Percentiles rank a stretch among this genome's conserved stretches.
phyloP scores from a whole-genome alignment of 2,113 vertebrate genomes.

The Ardeotis arabs region DNA sequence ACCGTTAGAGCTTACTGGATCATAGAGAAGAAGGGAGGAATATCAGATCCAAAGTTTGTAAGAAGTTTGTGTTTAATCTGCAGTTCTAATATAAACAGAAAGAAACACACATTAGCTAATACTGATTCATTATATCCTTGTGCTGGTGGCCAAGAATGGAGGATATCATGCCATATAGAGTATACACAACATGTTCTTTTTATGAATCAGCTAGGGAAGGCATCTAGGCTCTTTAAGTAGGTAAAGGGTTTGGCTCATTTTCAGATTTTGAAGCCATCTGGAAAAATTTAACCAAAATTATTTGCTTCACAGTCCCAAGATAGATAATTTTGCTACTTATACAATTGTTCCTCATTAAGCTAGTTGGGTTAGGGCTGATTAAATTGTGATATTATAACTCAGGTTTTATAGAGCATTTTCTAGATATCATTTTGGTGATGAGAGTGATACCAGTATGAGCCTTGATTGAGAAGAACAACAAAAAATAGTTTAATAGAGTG shows the following conservation, averaged over 20 bases:
- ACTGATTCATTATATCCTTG: slow-evolving; percentile 31
- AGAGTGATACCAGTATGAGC: background rate
- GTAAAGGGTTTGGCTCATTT: slow-evolving; percentile 65
- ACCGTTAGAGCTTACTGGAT: background rate
- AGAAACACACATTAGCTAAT: background rate
- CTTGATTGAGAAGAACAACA: background rate
- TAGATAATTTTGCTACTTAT: slow-evolving; percentile 79
- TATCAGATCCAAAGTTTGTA: background rate
- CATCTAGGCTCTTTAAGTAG: slow-evolving; percentile 57
- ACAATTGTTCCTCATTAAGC: slow-evolving; percentile 80
- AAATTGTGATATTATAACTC: slow-evolving; percentile 58
- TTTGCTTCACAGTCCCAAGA: slow-evolving; percentile 77
- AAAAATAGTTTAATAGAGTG: background rate
- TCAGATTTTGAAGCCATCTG: slow-evolving; percentile 68
- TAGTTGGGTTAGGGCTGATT: slow-evolving; percentile 71
- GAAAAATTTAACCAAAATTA: slow-evolving; percentile 79
- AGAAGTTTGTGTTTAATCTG: background rate
- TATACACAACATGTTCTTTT: background rate
- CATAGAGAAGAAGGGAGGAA: background rate
- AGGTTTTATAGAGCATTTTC: slow-evolving; percentile 19
- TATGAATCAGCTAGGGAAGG: slow-evolving; percentile 35
- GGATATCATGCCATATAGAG: background rate
- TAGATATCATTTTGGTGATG: background rate
- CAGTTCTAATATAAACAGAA: slow-evolving; percentile 12
- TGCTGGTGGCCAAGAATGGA: background rate